Evolutionary conservation across 1,140 invertebrate species (phyloP).

Genomic region (Papilio helenus): DNA sequence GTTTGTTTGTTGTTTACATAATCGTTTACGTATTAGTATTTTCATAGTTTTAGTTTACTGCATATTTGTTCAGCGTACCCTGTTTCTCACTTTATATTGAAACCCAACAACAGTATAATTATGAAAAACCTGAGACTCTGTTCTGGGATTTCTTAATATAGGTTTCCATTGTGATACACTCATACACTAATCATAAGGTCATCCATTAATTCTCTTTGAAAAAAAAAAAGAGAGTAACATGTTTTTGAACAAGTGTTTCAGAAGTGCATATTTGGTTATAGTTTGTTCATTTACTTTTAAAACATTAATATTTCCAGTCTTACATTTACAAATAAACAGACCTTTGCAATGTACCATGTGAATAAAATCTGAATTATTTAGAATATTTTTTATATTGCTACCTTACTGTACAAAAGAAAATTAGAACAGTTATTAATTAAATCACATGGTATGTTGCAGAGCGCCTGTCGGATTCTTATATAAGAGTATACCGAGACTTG

Average conservation of each 20-base stretch:
- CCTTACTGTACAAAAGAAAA: constrained; percentile 41
- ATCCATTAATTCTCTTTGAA: too few relatives aligned
- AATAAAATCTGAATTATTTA: constrained; percentile 43
- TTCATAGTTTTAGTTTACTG: constrained; percentile 30
- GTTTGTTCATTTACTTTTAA: not conserved
- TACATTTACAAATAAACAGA: constrained; percentile 44
- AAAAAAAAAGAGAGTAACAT: not conserved
- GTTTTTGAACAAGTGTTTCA: not conserved
- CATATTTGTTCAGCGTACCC: not conserved
- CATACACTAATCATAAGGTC: too few relatives aligned
- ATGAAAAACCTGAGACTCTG: too few relatives aligned
- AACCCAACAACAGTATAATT: too few relatives aligned
- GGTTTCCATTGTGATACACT: too few relatives aligned
- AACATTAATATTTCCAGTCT: constrained; percentile 3
- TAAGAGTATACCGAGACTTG: constrained; percentile 73
- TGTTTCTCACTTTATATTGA: too few relatives aligned
- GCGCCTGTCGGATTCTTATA: constrained; percentile 76
- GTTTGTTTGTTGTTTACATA: too few relatives aligned
- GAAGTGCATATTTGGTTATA: not conserved
- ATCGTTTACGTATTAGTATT: constrained; percentile 65
- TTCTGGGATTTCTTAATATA: too few relatives aligned
- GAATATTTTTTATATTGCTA: constrained; percentile 18
- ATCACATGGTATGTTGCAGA: constrained; percentile 84
- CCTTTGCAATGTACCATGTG: constrained; percentile 80
- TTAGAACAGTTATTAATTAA: constrained; percentile 62